phyloP scores from a whole-genome alignment of 2,797 vertebrate genomes.

The Alcedo atthis region DNA sequence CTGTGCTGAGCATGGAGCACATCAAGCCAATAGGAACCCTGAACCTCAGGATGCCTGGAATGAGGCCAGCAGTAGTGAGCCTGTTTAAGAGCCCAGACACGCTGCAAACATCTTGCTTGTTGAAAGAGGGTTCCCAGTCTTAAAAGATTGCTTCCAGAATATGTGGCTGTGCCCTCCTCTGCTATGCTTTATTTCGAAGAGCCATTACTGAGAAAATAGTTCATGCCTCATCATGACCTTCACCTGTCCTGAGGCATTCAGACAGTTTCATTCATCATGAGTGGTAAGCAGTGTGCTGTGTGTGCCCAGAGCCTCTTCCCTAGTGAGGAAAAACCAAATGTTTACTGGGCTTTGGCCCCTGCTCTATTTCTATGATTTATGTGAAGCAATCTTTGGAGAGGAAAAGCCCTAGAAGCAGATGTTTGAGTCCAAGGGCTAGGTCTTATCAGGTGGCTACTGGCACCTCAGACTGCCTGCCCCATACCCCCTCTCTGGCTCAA shows the following conservation, averaged over 20 bases:
- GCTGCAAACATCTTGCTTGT: not conserved
- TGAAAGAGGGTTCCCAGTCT: not conserved
- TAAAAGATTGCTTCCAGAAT: not conserved
- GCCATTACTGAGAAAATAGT: not conserved
- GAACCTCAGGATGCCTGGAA: rapidly evolving
- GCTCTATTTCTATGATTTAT: not conserved
- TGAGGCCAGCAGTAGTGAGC: not conserved
- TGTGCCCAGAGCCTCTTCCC: not conserved
- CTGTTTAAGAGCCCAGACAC: not conserved
- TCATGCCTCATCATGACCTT: not conserved
- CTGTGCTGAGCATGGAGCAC: not conserved
- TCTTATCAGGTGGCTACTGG: not conserved
- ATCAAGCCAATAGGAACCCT: not conserved
- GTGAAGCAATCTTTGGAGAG: not conserved
- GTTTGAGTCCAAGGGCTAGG: not conserved
- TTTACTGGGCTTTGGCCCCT: not conserved
- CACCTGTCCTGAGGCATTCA: not conserved
- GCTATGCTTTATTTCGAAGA: not conserved
- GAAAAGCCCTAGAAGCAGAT: not conserved
- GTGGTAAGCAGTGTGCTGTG: not conserved
- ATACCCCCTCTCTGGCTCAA: not conserved
- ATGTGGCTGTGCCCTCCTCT: not conserved
- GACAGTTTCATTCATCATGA: not conserved
- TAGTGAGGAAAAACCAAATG: not conserved
- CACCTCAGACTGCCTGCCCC: not conserved